Evolutionary conservation across 2,113 vertebrate species (phyloP), one percentile per base, ranked within the genome.

Genomic region (Alligator sinensis): DNA sequence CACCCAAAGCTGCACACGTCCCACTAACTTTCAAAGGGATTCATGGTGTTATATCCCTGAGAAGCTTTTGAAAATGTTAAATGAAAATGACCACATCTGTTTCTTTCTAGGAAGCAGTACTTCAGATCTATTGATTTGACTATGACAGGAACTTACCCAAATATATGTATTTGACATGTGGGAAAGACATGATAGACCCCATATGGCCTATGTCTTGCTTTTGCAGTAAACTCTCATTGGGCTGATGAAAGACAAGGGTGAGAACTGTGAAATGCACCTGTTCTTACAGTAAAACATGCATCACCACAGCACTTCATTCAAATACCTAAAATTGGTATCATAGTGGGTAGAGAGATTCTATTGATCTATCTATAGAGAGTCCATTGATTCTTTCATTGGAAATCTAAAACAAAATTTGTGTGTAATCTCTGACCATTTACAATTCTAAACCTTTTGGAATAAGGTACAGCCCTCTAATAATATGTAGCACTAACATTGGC

Each of bases 211-310:
- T 47, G 47, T 47, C 38, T 38, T 38, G 38, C 64, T 93, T 91
- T 90, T 94, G 86, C 92, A 95, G 92, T 38, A 38, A 92, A 85
- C 90, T 94, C 83, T 84, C 82, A 38, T 22, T 78, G 84, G 92
- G 92, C 95, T 94, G 86, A 77, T 0, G 9, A 93, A 77, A 91
- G 85, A 87, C 59, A 87, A 11, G 5, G 5, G 70, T 84, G 64
- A 89, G 88, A 96, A 89, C 28, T 47, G 47, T 47, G 47, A 47
- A 47, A 47, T 47, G 47, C 90, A 92, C 83, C 90, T 93, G 94
- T 59, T 75, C 47, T 88, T 87, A 30, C 30, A 82, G 30, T 58
- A 16, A 25, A 38, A 88, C 70, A 38, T 27, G 1, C 4, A 81
- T 77, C 38, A 25, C 30, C 28, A 9, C 11, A 28, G 34, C 34